Conservation (phyloP, 1,140 invertebrate genomes). For the Eupeodes corollae region DNA sequence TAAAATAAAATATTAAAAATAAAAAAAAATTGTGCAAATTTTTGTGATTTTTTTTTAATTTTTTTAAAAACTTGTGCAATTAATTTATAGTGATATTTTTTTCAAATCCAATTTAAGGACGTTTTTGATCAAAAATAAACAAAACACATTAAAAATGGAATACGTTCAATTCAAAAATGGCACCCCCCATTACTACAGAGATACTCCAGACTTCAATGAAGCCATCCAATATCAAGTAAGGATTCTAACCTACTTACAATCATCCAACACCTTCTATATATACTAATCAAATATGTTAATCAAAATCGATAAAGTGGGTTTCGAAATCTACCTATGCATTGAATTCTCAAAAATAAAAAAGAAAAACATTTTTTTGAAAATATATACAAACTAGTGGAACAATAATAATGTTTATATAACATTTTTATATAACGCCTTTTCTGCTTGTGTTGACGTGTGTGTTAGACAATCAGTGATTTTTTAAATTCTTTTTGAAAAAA, state of each 20-base stretch:
- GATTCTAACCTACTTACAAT: background rate
- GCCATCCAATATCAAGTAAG: slow-evolving; percentile 39
- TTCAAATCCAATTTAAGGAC: slow-evolving; percentile 20
- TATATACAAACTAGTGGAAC: too few species aligned
- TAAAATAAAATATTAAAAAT: slow-evolving; percentile 3
- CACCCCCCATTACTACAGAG: slow-evolving; percentile 36
- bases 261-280: too few species aligned
- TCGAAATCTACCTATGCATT: too few species aligned
- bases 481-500: too few species aligned
- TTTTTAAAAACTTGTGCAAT: slow-evolving; percentile 8
- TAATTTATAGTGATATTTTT: slow-evolving; percentile 1
- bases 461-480: too few species aligned
- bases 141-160: slow-evolving; percentile 28
- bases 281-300: too few species aligned
- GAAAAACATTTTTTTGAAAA: too few species aligned
- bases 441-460: too few species aligned
- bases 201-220: slow-evolving; percentile 36
- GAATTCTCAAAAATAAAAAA: too few species aligned
- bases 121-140: slow-evolving; percentile 18
- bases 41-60: slow-evolving; percentile 3
- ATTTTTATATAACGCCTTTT: too few species aligned
- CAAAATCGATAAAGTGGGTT: too few species aligned
- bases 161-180: slow-evolving; percentile 38
- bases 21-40: slow-evolving; percentile 5
- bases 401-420: too few species aligned